Conservation (phyloP, 2,797 vertebrate species). For the Cygnus olor region DNA sequence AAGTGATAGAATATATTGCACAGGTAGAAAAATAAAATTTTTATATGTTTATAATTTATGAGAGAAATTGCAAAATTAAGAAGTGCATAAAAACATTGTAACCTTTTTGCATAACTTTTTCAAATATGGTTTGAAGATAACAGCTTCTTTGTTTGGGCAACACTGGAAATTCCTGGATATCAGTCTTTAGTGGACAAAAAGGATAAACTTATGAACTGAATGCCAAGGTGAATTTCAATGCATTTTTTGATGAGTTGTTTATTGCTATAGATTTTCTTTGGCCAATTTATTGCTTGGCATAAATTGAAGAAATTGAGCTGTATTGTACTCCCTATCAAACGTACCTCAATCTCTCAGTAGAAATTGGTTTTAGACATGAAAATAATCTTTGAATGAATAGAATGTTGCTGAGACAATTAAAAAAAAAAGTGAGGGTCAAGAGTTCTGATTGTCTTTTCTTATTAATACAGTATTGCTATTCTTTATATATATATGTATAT, state of each 20-base stretch:
- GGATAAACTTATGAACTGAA: not conserved
- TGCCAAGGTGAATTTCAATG: slow-evolving; percentile 6
- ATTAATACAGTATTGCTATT: slow-evolving; percentile 38
- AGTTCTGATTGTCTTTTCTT: slow-evolving; percentile 36
- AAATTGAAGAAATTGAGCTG: slow-evolving; percentile 51
- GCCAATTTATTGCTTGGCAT: not conserved
- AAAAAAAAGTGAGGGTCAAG: slow-evolving; percentile 32
- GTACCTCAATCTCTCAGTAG: slow-evolving; percentile 14
- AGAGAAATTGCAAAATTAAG: not conserved
- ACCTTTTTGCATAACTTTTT: not conserved
- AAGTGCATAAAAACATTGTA: not conserved
- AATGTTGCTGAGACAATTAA: slow-evolving; percentile 71
- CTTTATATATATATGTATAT: not conserved
- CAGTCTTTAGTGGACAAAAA: not conserved
- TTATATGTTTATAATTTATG: not conserved
- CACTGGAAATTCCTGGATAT: not conserved
- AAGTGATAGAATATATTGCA: not conserved
- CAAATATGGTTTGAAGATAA: not conserved
- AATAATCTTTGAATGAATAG: slow-evolving; percentile 47
- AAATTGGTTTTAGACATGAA: slow-evolving; percentile 65
- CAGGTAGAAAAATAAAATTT: not conserved
- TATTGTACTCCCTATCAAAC: slow-evolving; percentile 34
- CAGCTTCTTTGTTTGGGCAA: not conserved
- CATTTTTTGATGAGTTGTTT: not conserved
- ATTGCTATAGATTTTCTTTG: slow-evolving; percentile 15